phyloP scores from a whole-genome alignment of 2,888 invertebrate species.

The Heliconius charithonia region DNA sequence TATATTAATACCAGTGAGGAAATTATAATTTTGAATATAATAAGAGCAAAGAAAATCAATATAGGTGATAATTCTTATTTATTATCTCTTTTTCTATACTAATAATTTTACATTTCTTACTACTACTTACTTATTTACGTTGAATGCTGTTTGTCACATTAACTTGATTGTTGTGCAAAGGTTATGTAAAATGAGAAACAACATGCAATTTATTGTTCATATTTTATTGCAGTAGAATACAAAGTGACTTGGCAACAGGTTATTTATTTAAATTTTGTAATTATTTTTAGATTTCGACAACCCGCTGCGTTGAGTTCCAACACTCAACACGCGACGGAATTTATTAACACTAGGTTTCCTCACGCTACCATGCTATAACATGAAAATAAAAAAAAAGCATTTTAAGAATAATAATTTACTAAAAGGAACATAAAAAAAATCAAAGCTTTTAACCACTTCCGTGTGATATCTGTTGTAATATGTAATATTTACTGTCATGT shows the following conservation, averaged over 20 bases:
- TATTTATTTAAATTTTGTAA: neutral
- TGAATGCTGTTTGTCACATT: too few relatives aligned
- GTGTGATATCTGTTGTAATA: neutral
- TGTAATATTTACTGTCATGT: constrained; percentile 5
- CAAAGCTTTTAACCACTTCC: constrained; percentile 16
- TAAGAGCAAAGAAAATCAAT: too few relatives aligned
- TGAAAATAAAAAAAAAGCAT: neutral
- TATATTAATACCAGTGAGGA: too few relatives aligned
- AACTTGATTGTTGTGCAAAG: too few relatives aligned
- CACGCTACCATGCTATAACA: neutral
- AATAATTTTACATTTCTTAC: too few relatives aligned
- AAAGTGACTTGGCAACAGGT: neutral
- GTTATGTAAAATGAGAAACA: neutral
- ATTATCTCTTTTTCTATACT: too few relatives aligned
- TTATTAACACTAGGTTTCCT: neutral
- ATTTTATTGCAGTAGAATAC: neutral
- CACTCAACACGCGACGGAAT: neutral
- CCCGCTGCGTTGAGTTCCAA: neutral
- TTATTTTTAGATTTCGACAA: too few relatives aligned
- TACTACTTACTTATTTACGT: too few relatives aligned
- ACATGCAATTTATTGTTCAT: neutral
- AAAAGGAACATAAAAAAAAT: neutral
- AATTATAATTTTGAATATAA: neutral
- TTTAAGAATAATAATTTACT: neutral
- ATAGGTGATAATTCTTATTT: too few relatives aligned